These are phyloP conservation scores for Clarias magur DNA, from an alignment of 2,113 vertebrate species.

Conservation along the genomic window DNA sequence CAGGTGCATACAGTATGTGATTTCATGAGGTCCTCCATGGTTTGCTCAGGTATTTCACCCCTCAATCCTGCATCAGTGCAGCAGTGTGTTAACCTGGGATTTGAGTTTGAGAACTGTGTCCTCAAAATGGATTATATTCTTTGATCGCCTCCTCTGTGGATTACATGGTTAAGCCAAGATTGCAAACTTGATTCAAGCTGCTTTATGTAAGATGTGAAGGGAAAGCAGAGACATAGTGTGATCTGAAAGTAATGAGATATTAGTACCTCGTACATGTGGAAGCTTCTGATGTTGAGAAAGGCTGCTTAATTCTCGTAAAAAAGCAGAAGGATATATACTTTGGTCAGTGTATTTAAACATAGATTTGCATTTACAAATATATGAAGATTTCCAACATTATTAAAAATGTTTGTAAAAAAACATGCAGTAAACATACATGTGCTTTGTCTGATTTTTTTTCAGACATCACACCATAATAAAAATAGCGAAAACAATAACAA, in stretches of 20 bases:
- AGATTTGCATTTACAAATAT: neutral
- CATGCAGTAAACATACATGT: neutral
- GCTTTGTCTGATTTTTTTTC: neutral
- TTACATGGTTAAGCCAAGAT: slow-evolving; percentile 33
- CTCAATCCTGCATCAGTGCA: neutral
- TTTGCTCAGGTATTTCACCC: neutral
- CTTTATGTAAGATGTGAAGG: slow-evolving; percentile 19
- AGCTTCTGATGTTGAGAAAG: neutral
- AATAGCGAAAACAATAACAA: neutral
- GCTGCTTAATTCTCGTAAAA: neutral
- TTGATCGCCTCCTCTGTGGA: slow-evolving; percentile 36
- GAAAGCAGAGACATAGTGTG: neutral
- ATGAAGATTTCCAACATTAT: neutral
- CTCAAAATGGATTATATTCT: slow-evolving; percentile 39
- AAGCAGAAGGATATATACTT: neutral
- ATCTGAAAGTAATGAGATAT: slow-evolving; percentile 7
- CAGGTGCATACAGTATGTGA: neutral
- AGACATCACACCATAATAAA: neutral
- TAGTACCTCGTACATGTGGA: neutral
- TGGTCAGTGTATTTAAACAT: neutral
- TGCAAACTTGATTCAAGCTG: slow-evolving; percentile 15
- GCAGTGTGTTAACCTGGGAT: slow-evolving; percentile 15
- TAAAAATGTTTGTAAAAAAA: neutral
- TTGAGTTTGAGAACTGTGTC: slow-evolving; percentile 15
- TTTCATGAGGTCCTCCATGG: neutral